Evolutionary conservation across 2,888 invertebrate genomes (phyloP), one percentile per base, ranked within the genome.

Genomic region (Agrotis puta): DNA sequence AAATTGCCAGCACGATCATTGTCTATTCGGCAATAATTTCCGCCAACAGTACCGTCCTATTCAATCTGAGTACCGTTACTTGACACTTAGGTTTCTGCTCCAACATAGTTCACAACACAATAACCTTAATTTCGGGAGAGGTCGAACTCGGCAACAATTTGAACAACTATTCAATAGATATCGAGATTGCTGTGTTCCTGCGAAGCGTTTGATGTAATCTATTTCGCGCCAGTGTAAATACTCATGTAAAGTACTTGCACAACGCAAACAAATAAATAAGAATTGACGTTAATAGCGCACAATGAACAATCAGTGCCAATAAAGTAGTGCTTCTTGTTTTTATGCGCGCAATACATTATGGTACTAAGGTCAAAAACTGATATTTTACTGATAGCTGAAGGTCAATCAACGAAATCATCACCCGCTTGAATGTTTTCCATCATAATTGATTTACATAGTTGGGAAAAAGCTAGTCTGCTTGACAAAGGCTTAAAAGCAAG

Each of bases 1-100:
- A 95, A 94, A 95, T 94, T 92, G 88, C 85, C 75, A 87, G 70
- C 82, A 81, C 81, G 82, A 85, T 88, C 89, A 93, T 91, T 93
- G 91, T 93, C 91, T 91, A 87, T 89, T 90, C 89, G 86, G 87
- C 88, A 88, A 88, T 87, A 83, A 89, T 92, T 94, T 93, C 94
- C 94, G 91, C 89, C 88, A 90, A 88, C 88, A 86, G 84, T 87
- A 86, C 85, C 85, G 88, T 87, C 87, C 88, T 85, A 87, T 89
- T 86, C 88, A 87, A 84, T 83, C 62, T 72, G 63, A 84, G 76
- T 86, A 88, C 94, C 92, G 93, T 92, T 93, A 91, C 74, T 82
- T 87, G 88, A 87, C 88, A 88, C 86, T 85, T 69, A 48, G 76
- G 61, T 73, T 74, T 84, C 75, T 67, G 71, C 62, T 69, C 48